These are phyloP conservation scores for Knipowitschia caucasica DNA, from an alignment of 2,797 vertebrate genomes.

Conservation along the genomic window DNA sequence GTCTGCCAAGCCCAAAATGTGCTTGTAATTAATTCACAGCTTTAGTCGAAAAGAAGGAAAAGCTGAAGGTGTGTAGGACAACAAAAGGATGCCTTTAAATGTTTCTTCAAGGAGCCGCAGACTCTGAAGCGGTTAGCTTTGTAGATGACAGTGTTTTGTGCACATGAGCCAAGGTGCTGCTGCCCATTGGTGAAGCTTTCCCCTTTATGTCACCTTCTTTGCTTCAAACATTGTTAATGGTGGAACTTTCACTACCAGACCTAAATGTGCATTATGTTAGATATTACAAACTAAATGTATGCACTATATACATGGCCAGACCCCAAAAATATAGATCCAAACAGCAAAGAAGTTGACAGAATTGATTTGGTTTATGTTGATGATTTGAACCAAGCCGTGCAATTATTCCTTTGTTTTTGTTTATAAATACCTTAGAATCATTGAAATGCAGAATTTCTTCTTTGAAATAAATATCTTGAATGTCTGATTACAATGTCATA, in stretches of 20 bases:
- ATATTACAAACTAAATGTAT: too few species aligned
- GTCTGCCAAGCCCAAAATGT: slow-evolving; percentile 1
- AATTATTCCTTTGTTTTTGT: too few species aligned
- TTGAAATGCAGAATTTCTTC: too few species aligned
- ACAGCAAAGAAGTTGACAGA: too few species aligned
- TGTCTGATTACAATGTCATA: not conserved
- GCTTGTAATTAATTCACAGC: slow-evolving; percentile 6
- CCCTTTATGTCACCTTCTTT: not conserved
- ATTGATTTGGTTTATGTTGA: too few species aligned
- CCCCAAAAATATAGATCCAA: too few species aligned
- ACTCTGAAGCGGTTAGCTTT: slow-evolving; percentile 1
- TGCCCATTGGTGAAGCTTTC: not conserved
- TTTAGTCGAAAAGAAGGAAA: slow-evolving; percentile 11
- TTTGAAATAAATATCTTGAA: not conserved
- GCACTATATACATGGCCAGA: too few species aligned
- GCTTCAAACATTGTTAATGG: not conserved
- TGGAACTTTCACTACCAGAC: not conserved
- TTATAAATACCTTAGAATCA: too few species aligned
- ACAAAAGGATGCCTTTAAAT: slow-evolving; percentile 1
- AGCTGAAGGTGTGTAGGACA: not conserved
- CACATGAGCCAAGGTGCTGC: not conserved
- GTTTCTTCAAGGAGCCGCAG: slow-evolving; percentile 5
- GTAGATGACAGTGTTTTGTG: not conserved
- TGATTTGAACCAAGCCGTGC: too few species aligned
- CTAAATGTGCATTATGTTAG: too few species aligned